phyloP scores from a whole-genome alignment of 2,888 invertebrate genomes.

The Phorcus lineatus region DNA sequence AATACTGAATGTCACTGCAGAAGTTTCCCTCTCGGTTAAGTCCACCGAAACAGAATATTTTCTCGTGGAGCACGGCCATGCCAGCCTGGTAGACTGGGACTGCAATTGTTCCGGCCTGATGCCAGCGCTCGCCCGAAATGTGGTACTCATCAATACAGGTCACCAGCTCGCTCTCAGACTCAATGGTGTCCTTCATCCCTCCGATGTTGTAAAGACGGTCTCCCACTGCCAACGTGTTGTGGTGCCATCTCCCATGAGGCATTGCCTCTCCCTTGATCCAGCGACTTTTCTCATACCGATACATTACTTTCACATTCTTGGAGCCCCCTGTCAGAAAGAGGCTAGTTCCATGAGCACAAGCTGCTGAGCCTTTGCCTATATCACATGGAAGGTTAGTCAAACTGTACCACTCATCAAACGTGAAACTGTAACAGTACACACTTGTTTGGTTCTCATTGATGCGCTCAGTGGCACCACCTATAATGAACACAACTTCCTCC shows the following conservation, averaged over 20 bases:
- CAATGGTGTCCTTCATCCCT: background rate
- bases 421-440: constrained; percentile 3
- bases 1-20: background rate
- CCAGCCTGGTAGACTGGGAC: background rate
- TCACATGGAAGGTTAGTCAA: constrained; percentile 8
- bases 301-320: constrained; percentile 4
- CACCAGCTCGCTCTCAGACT: background rate
- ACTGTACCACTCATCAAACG: constrained; percentile 2
- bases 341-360: background rate
- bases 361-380: background rate
- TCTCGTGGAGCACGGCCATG: background rate
- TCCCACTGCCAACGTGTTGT: background rate
- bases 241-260: background rate
- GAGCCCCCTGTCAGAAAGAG: background rate
- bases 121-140: background rate
- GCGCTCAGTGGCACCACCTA: background rate
- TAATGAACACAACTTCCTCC: constrained; percentile 1
- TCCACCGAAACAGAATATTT: background rate
- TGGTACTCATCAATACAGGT: background rate
- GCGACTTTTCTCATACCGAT: constrained; percentile 1
- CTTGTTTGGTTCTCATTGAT: background rate
- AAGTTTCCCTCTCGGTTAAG: background rate
- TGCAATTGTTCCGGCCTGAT: background rate
- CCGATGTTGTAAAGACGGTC: background rate
- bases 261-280: background rate